These are phyloP conservation scores for Cepaea nemoralis DNA, from an alignment of 1,140 invertebrate species.

Conservation along the genomic window DNA sequence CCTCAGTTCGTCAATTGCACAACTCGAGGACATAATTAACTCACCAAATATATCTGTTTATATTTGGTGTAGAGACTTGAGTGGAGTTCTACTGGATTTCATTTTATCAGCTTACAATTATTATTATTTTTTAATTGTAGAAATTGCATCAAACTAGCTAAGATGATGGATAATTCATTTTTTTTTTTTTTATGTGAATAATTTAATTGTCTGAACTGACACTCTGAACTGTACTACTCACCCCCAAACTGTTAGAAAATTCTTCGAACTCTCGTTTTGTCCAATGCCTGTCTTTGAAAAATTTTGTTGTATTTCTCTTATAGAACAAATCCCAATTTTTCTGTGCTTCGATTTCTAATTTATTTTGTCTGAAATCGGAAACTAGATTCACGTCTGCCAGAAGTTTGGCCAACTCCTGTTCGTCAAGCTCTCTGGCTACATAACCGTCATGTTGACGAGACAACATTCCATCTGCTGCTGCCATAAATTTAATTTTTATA, in stretches of 20 bases:
- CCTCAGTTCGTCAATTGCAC: too few species aligned
- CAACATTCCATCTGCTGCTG: background rate
- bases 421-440: slow-evolving; percentile 50
- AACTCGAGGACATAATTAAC: too few species aligned
- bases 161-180: too few species aligned
- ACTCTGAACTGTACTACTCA: slow-evolving; percentile 8
- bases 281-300: slow-evolving; percentile 98
- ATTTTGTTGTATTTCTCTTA: slow-evolving; percentile 82
- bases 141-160: too few species aligned
- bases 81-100: too few species aligned
- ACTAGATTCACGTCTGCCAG: slow-evolving; percentile 72
- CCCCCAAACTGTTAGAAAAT: slow-evolving; percentile 70
- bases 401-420: slow-evolving; percentile 57
- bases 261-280: slow-evolving; percentile 94
- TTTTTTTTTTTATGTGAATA: too few species aligned
- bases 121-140: too few species aligned
- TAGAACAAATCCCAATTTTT: slow-evolving; percentile 99
- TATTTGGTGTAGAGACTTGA: too few species aligned
- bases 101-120: too few species aligned
- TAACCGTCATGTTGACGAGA: background rate
- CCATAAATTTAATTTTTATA: background rate
- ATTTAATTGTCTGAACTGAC: too few species aligned
- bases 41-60: too few species aligned
- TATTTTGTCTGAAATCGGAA: slow-evolving; percentile 82
- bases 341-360: slow-evolving; percentile 88